Conservation (phyloP, 2,113 vertebrate genomes). For the Salvator merianae region DNA sequence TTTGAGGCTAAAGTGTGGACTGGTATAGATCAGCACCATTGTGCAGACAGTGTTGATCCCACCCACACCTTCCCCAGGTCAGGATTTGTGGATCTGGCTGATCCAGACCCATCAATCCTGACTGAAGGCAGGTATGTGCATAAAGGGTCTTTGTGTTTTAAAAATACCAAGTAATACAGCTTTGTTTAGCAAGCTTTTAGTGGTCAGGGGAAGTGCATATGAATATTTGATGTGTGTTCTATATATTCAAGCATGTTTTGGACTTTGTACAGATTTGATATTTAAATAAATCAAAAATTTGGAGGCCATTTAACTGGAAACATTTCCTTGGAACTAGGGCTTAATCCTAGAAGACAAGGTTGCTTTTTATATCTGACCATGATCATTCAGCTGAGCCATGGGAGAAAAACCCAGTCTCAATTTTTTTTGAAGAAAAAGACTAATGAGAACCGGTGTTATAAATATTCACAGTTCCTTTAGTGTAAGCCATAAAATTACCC, state of each 20-base stretch:
- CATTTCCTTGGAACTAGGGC: slow-evolving; percentile 47
- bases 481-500: slow-evolving; percentile 55
- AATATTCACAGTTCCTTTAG: slow-evolving; percentile 65
- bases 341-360: slow-evolving; percentile 65
- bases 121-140: too few relatives aligned
- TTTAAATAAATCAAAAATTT: slow-evolving; percentile 26
- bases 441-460: slow-evolving; percentile 58
- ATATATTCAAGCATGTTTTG: background rate
- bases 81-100: too few relatives aligned
- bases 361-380: slow-evolving; percentile 48
- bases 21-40: too few relatives aligned
- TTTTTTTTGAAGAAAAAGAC: background rate
- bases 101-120: too few relatives aligned
- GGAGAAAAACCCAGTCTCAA: slow-evolving; percentile 33
- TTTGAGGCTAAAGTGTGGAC: too few relatives aligned
- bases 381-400: slow-evolving; percentile 56
- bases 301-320: slow-evolving; percentile 28
- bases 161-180: background rate
- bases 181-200: background rate
- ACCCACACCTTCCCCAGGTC: too few relatives aligned
- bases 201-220: background rate
- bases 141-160: background rate
- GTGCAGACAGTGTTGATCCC: too few relatives aligned
- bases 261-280: background rate
- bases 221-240: background rate